These are phyloP conservation scores for Drosophila fulvimacula DNA, from an alignment of 2,888 invertebrate species.

Conservation along the genomic window DNA sequence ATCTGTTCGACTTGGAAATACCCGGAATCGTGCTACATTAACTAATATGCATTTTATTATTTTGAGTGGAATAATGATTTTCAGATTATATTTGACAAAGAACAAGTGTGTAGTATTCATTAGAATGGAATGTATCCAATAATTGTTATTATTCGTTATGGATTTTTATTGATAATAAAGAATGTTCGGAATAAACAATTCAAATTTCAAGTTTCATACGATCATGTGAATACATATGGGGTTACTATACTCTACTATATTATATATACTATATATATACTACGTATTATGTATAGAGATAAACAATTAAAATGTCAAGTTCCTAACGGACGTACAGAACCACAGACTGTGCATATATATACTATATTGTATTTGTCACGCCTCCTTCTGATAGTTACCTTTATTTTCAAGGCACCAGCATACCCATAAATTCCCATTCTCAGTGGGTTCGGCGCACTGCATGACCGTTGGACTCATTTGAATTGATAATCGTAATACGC, in stretches of 20 bases:
- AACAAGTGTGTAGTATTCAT: no score
- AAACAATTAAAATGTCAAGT: no score
- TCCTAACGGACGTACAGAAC: no score
- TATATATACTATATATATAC: no score
- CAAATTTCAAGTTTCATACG: no score
- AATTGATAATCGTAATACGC: slow-evolving; percentile 1
- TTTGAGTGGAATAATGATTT: not conserved
- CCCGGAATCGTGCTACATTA: not conserved
- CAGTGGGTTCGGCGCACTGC: not conserved
- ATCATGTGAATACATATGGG: no score
- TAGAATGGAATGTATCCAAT: not conserved
- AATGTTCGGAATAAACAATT: no score
- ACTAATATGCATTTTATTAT: not conserved
- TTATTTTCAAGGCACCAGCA: no score
- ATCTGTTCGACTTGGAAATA: not conserved
- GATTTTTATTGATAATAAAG: not conserved
- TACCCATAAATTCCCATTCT: not conserved
- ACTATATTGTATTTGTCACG: no score
- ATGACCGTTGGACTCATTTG: not conserved
- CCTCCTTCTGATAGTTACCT: not conserved
- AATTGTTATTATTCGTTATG: not conserved
- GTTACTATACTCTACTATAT: no score
- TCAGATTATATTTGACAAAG: not conserved
- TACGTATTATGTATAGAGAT: no score
- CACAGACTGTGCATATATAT: no score